phyloP scores from a whole-genome alignment of 2,888 invertebrate genomes.

The Galeopsomyia nigrocyanea region DNA sequence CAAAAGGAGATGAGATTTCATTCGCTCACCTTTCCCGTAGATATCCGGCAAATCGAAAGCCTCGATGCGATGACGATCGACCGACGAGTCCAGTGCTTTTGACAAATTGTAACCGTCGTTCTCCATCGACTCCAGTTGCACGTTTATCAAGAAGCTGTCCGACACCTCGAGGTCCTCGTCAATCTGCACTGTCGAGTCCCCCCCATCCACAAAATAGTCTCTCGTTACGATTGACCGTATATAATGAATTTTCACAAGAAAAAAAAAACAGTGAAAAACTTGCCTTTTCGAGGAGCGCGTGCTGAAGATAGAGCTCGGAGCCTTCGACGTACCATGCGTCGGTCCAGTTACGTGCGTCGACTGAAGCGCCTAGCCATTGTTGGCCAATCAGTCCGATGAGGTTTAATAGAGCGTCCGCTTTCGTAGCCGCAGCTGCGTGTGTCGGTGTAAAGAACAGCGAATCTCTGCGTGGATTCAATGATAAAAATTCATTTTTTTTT shows the following conservation, averaged over 20 bases:
- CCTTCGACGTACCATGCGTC: conserved; percentile 68
- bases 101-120: conserved; percentile 60
- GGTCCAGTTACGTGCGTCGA: conserved; percentile 61
- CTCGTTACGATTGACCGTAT: conserved; percentile 11
- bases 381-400: conserved; percentile 64
- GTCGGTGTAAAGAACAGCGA: conserved; percentile 53
- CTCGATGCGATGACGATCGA: conserved; percentile 53
- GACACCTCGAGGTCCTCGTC: conserved; percentile 53
- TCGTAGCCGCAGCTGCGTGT: conserved; percentile 52
- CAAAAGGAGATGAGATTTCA: too few species aligned
- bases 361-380: conserved; percentile 70
- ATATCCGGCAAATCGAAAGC: conserved; percentile 51
- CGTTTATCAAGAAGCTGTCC: conserved; percentile 55
- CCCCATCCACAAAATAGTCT: conserved; percentile 32
- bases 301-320: conserved; percentile 71
- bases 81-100: conserved; percentile 54
- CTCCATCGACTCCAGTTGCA: conserved; percentile 58
- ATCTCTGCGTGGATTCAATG: conserved; percentile 52
- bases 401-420: conserved; percentile 53
- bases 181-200: conserved; percentile 44
- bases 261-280: conserved; percentile 38
- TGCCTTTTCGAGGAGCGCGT: conserved; percentile 62
- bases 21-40: conserved; percentile 57
- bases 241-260: too few species aligned
- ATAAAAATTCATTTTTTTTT: too few species aligned